Percentiles rank a stretch among this genome's conserved stretches.
phyloP scores from a whole-genome alignment of 92 coral and sea anemone species.

The Palythoa grandiflora region DNA sequence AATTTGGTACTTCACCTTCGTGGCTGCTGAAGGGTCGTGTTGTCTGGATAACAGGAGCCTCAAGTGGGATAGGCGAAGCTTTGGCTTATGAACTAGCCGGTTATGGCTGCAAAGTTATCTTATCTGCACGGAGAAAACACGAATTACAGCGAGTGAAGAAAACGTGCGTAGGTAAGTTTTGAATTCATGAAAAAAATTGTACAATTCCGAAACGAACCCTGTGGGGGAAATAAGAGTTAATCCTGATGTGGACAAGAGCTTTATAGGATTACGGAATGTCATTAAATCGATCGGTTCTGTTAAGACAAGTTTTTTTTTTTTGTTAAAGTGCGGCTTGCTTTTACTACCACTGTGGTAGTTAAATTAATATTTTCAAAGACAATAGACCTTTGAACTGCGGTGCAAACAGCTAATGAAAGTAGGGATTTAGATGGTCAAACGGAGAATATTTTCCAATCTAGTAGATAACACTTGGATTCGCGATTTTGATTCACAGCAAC shows the following conservation, averaged over 20 bases:
- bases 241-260: not conserved
- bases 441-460: no score
- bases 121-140: constrained; percentile 86
- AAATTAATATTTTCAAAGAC: not conserved
- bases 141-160: constrained; percentile 90
- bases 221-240: not conserved
- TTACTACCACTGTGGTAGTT: not conserved
- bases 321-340: not conserved
- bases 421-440: no score
- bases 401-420: no score
- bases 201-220: no score
- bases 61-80: constrained; percentile 95
- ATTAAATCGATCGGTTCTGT: not conserved
- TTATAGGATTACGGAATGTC: no score
- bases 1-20: constrained; percentile 78
- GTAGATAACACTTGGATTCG: no score
- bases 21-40: constrained; percentile 78
- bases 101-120: constrained; percentile 86
- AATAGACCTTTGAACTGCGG: not conserved
- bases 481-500: no score
- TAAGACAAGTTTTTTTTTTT: not conserved
- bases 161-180: constrained; percentile 78
- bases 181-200: not conserved
- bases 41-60: constrained; percentile 99
- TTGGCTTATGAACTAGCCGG: constrained; percentile 89